Conservation (phyloP, 2,113 vertebrate genomes). For the Prionailurus bengalensis region DNA sequence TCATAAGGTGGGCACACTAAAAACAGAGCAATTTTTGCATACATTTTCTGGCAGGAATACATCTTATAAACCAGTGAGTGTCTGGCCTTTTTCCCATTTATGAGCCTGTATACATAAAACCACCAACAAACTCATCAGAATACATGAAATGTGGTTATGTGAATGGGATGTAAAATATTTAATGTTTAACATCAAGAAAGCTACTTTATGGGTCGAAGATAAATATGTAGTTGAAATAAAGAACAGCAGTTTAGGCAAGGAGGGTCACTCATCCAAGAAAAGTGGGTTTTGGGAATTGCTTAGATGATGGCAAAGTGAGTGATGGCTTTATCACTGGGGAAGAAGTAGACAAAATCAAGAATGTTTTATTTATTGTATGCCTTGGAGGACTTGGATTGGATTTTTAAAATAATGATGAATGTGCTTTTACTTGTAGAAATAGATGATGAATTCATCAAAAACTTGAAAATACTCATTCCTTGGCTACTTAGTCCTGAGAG, state of each 20-base stretch:
- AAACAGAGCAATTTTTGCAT: not conserved
- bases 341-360: not conserved
- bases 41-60: conserved; percentile 16
- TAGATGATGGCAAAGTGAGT: not conserved
- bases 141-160: not conserved
- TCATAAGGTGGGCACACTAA: not conserved
- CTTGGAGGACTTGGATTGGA: not conserved
- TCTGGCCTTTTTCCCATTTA: not conserved
- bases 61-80: not conserved
- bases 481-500: conserved; percentile 95
- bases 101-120: not conserved
- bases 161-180: not conserved
- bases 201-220: conserved; percentile 9
- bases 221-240: not conserved
- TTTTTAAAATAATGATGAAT: conserved; percentile 61
- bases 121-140: conserved; percentile 13
- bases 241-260: not conserved
- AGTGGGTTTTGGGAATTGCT: not conserved
- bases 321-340: not conserved
- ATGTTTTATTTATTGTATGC: conserved; percentile 39
- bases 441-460: conserved; percentile 96
- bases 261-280: not conserved
- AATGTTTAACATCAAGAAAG: conserved; percentile 48
- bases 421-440: conserved; percentile 91
- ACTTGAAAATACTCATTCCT: conserved; percentile 97